A percentile compares a stretch with the other conserved stretches of the same genome.
phyloP scores from a whole-genome alignment of 2,797 vertebrate genomes.

The Falco concolor region DNA sequence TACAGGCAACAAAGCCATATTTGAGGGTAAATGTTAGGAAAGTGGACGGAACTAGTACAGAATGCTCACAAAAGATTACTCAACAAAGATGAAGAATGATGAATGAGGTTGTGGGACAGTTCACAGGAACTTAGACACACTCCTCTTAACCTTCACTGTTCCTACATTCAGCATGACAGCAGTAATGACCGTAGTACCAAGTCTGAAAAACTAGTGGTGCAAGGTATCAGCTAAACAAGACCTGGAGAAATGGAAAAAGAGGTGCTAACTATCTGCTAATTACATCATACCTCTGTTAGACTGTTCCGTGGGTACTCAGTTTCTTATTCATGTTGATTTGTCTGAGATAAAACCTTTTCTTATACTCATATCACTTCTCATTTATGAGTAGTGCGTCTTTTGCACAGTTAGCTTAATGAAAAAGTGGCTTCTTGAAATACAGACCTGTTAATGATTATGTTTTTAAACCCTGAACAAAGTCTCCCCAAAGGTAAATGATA shows the following conservation, averaged over 20 bases:
- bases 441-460: not conserved
- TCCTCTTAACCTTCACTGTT: not conserved
- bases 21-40: not conserved
- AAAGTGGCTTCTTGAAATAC: not conserved
- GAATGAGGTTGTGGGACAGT: not conserved
- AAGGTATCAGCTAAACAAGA: not conserved
- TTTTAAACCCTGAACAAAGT: not conserved
- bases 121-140: not conserved
- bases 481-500: not conserved
- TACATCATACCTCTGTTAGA: not conserved
- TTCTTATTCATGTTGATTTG: not conserved
- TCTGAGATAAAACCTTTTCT: not conserved
- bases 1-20: not conserved
- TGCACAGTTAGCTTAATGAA: not conserved
- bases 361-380: not conserved
- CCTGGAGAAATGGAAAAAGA: not conserved
- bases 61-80: not conserved
- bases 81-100: not conserved
- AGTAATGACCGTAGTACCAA: not conserved
- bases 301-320: not conserved
- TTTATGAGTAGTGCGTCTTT: not conserved
- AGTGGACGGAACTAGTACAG: not conserved
- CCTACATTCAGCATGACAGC: not conserved
- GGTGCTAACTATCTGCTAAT: not conserved
- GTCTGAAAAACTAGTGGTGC: not conserved